phyloP scores from a whole-genome alignment of 2,113 vertebrate genomes.

The Silurus asotus region DNA sequence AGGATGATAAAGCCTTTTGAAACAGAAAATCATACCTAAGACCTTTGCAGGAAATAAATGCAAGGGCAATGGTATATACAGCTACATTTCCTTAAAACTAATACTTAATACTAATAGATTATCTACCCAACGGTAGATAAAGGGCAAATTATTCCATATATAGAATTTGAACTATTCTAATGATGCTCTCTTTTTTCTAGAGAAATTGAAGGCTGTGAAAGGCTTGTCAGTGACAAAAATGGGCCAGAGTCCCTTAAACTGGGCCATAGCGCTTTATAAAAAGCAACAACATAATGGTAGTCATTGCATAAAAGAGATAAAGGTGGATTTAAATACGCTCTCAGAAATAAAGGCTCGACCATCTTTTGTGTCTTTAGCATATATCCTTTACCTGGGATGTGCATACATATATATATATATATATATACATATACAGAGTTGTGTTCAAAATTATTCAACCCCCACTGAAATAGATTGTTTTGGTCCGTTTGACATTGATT shows the following conservation, averaged over 20 bases:
- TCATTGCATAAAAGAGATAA: constrained; percentile 49
- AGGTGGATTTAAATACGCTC: constrained; percentile 49
- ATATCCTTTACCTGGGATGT: neutral
- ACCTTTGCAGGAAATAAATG: neutral
- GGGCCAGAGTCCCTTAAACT: constrained; percentile 70
- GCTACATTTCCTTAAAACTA: neutral
- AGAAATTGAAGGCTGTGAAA: constrained; percentile 49
- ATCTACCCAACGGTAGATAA: constrained; percentile 7
- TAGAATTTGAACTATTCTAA: constrained; percentile 24
- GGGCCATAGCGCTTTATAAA: constrained; percentile 70
- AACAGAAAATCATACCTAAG: constrained; percentile 3
- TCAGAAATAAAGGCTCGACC: neutral
- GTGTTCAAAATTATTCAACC: too few species aligned
- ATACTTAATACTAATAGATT: neutral
- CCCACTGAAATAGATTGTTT: too few species aligned
- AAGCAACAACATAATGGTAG: constrained; percentile 58
- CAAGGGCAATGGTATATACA: neutral
- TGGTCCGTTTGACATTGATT: too few species aligned
- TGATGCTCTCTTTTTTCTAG: constrained; percentile 46
- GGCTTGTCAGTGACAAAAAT: constrained; percentile 62
- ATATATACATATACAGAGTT: too few species aligned
- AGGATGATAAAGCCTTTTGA: constrained; percentile 1
- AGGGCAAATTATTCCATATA: constrained; percentile 14
- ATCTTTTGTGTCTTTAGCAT: neutral
- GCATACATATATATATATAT: too few species aligned